These are phyloP conservation scores for Drosophila imparisetae DNA, from an alignment of 2,888 invertebrate genomes.

Conservation along the genomic window DNA sequence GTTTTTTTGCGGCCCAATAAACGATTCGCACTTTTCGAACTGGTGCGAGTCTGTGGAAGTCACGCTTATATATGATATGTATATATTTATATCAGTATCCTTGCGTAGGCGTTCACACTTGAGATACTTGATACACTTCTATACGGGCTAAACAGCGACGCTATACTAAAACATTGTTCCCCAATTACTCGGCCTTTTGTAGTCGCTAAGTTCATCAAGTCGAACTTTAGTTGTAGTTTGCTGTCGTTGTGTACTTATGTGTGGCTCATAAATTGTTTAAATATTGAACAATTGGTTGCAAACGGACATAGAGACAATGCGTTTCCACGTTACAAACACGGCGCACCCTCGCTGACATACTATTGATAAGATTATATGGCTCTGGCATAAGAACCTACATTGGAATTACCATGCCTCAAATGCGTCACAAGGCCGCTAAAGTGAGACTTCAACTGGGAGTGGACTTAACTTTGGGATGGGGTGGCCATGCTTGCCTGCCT, in stretches of 20 bases:
- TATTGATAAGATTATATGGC: conserved; percentile 67
- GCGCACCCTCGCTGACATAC: conserved; percentile 50
- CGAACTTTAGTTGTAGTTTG: conserved; percentile 39
- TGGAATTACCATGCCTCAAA: conserved; percentile 62
- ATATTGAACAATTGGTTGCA: conserved; percentile 68
- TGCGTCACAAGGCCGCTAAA: conserved; percentile 57
- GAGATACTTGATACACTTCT: conserved; percentile 7
- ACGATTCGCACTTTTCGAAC: conserved; percentile 30
- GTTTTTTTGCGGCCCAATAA: conserved; percentile 34
- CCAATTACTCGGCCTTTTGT: conserved; percentile 71
- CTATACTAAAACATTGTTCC: conserved; percentile 60
- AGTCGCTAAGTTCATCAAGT: conserved; percentile 30
- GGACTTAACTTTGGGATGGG: conserved; percentile 29
- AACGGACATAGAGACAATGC: conserved; percentile 60
- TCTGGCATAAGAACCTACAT: conserved; percentile 48
- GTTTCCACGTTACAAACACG: conserved; percentile 50
- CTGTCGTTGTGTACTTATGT: conserved; percentile 27
- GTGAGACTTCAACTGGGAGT: conserved; percentile 36
- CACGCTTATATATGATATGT: conserved; percentile 21
- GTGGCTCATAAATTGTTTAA: conserved; percentile 75
- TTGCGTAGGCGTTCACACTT: conserved; percentile 20
- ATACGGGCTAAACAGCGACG: conserved; percentile 18
- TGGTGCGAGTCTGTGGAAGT: conserved; percentile 48
- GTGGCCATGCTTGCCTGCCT: conserved; percentile 9
- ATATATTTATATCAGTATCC: conserved; percentile 32